phyloP scores from a whole-genome alignment of 2,888 invertebrate genomes.

The Diarsia mendica region DNA sequence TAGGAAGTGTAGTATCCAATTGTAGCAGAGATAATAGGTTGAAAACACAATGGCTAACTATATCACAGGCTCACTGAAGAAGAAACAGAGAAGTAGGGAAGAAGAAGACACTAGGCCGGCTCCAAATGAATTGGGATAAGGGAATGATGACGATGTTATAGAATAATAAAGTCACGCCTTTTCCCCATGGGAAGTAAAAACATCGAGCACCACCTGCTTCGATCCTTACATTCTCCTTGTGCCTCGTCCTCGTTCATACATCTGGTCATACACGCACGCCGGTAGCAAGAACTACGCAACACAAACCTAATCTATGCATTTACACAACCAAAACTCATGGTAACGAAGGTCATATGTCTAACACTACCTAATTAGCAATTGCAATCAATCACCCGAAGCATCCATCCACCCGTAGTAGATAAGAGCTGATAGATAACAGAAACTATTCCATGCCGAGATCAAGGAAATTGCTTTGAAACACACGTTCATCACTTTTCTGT shows the following conservation, averaged over 20 bases:
- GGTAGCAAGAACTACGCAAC: neutral
- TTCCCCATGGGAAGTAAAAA: neutral
- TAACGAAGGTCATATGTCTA: constrained; percentile 1
- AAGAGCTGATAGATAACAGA: constrained; percentile 38
- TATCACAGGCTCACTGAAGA: too few relatives aligned
- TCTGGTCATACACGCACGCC: neutral
- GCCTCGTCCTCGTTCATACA: neutral
- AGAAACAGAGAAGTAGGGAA: too few relatives aligned
- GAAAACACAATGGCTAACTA: too few relatives aligned
- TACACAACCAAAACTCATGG: neutral
- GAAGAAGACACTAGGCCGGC: too few relatives aligned
- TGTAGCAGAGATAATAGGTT: too few relatives aligned
- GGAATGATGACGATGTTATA: too few relatives aligned
- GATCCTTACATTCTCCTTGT: neutral
- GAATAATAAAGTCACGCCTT: neutral
- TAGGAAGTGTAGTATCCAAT: too few relatives aligned
- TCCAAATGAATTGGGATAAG: too few relatives aligned
- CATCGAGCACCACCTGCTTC: neutral
- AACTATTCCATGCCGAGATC: constrained; percentile 14
- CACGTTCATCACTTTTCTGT: constrained; percentile 1
- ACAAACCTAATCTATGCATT: neutral
- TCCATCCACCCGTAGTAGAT: constrained; percentile 14
- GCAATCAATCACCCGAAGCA: constrained; percentile 35
- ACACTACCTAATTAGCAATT: constrained; percentile 15
- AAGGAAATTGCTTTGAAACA: constrained; percentile 8